Evolutionary conservation across 2,113 vertebrate species (phyloP).

Genomic region (Atherinomorus stipes): DNA sequence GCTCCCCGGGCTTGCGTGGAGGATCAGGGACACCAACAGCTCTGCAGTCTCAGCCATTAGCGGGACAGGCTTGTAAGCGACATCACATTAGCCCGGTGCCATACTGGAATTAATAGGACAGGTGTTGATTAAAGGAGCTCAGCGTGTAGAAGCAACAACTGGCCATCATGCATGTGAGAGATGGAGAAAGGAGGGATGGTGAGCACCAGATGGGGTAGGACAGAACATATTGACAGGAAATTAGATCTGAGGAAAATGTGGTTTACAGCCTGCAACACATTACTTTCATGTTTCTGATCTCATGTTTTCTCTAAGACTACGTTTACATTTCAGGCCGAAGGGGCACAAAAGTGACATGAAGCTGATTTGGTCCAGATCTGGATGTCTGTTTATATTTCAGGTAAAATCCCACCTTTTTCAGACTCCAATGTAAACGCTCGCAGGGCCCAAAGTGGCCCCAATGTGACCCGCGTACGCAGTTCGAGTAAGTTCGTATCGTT

Average conservation of each 20-base stretch:
- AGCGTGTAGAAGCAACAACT: slow-evolving; percentile 70
- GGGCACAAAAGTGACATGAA: too few species aligned
- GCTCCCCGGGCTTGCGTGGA: slow-evolving; percentile 53
- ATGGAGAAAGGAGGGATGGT: slow-evolving; percentile 32
- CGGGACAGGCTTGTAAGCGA: slow-evolving; percentile 69
- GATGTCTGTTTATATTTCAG: too few species aligned
- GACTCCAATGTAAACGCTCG: too few species aligned
- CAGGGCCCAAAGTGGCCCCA: too few species aligned
- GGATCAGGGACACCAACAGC: slow-evolving; percentile 55
- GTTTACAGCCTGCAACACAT: slow-evolving; percentile 62
- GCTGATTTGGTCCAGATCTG: too few species aligned
- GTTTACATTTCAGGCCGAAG: too few species aligned
- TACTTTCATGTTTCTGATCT: slow-evolving; percentile 34
- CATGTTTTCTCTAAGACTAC: slow-evolving; percentile 19
- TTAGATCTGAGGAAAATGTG: slow-evolving; percentile 74
- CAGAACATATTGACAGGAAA: slow-evolving; percentile 80
- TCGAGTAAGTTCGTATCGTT: too few species aligned
- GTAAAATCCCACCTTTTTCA: too few species aligned
- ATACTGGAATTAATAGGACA: slow-evolving; percentile 82
- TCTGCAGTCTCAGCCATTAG: slow-evolving; percentile 70
- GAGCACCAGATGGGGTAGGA: slow-evolving; percentile 76
- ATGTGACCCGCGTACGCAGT: too few species aligned
- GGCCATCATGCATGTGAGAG: slow-evolving; percentile 58
- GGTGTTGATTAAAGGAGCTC: slow-evolving; percentile 82
- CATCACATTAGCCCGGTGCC: slow-evolving; percentile 77